Evolutionary conservation across 2,797 vertebrate genomes (phyloP).

Genomic region (Cetoscarus ocellatus): DNA sequence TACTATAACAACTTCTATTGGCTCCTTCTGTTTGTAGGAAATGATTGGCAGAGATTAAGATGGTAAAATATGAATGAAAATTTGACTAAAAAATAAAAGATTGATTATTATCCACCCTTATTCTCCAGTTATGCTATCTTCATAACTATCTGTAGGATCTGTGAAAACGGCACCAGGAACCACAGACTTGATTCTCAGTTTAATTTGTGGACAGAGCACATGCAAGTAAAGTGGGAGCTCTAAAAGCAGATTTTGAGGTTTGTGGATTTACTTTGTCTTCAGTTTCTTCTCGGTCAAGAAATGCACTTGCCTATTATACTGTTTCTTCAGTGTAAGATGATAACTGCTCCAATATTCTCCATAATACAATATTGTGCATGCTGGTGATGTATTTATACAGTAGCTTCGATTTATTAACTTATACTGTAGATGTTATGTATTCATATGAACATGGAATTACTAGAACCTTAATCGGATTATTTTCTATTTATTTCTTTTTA

Average conservation of each 20-base stretch:
- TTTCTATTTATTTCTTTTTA: constrained; percentile 90
- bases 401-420: constrained; percentile 99
- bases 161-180: constrained; percentile 66
- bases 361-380: constrained; percentile 99
- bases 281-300: constrained; percentile 87
- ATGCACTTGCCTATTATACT: constrained; percentile 96
- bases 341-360: constrained; percentile 95
- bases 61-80: constrained; percentile 33
- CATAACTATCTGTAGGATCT: constrained; percentile 55
- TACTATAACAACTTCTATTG: constrained; percentile 69
- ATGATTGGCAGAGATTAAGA: constrained; percentile 40
- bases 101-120: constrained; percentile 37
- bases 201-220: constrained; percentile 72
- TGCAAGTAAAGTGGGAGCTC: constrained; percentile 79
- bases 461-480: constrained; percentile 90
- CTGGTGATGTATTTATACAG: constrained; percentile 99
- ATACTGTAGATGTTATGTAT: constrained; percentile 99
- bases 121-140: constrained; percentile 40
- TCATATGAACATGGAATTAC: constrained; percentile 94
- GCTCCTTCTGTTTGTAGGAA: constrained; percentile 53
- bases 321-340: constrained; percentile 96
- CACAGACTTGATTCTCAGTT: constrained; percentile 53
- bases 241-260: constrained; percentile 89
- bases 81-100: constrained; percentile 10
- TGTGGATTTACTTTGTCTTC: constrained; percentile 88